Conservation (phyloP, 2,888 invertebrate genomes). For the Deilephila elpenor region DNA sequence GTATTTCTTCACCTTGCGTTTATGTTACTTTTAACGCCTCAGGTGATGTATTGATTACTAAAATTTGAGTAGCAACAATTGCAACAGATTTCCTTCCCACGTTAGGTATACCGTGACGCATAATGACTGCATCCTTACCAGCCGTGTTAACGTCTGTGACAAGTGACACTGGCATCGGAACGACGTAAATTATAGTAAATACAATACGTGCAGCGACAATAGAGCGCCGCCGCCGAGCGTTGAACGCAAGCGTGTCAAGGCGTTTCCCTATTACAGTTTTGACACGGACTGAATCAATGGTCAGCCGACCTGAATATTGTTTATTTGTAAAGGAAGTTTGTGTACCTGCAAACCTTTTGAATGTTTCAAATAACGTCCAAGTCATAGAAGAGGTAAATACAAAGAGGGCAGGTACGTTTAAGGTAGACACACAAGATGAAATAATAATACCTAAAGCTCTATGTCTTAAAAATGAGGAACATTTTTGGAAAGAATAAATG, state of each 20-base stretch:
- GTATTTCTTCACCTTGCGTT: no score
- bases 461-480: no score
- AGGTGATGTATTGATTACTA: not conserved
- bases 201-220: slow-evolving; percentile 63
- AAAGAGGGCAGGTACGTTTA: no score
- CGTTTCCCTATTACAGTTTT: slow-evolving; percentile 68
- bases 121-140: slow-evolving; percentile 8
- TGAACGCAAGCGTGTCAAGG: slow-evolving; percentile 66
- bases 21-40: not conserved
- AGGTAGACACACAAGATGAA: no score
- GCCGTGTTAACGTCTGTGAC: not conserved
- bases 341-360: not conserved
- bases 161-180: slow-evolving; percentile 36
- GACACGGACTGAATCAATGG: slow-evolving; percentile 56
- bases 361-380: not conserved
- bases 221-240: slow-evolving; percentile 43
- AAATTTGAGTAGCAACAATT: not conserved
- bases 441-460: no score
- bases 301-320: slow-evolving; percentile 46
- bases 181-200: slow-evolving; percentile 49
- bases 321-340: slow-evolving; percentile 22
- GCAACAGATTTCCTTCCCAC: not conserved
- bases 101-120: not conserved
- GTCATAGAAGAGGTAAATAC: not conserved
- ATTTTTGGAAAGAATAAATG: no score